Percentiles rank a stretch among this genome's conserved stretches.
phyloP scores from a whole-genome alignment of 2,113 vertebrate genomes.

The Thryonomys swinderianus region DNA sequence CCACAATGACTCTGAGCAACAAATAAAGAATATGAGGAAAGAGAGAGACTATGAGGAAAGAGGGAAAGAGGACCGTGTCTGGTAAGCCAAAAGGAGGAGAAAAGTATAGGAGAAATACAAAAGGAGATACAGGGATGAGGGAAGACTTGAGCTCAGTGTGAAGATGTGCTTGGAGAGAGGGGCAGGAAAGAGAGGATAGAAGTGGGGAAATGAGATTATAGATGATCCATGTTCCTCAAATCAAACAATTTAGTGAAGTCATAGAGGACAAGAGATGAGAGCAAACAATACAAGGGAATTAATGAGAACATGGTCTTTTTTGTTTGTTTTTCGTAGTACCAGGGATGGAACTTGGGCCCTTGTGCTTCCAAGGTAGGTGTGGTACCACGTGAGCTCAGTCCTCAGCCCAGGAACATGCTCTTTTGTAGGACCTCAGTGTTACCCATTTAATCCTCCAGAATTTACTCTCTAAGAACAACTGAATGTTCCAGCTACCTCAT shows the following conservation, averaged over 20 bases:
- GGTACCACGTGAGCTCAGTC: too few species aligned
- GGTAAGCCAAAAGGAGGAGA: background rate
- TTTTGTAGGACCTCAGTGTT: background rate
- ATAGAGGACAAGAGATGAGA: background rate
- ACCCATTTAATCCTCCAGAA: background rate
- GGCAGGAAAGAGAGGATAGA: background rate
- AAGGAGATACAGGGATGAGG: background rate
- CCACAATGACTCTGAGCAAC: slow-evolving; percentile 34
- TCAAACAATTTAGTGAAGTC: background rate
- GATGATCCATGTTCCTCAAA: background rate
- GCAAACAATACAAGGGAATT: background rate
- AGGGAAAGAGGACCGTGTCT: background rate
- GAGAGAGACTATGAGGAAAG: background rate
- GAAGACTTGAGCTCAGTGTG: background rate
- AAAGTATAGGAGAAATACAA: too few species aligned
- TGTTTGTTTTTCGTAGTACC: too few species aligned
- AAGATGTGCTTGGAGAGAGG: background rate
- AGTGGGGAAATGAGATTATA: background rate
- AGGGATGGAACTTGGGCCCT: too few species aligned
- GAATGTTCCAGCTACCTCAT: background rate
- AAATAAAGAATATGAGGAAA: background rate
- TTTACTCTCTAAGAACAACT: background rate
- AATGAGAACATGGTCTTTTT: background rate
- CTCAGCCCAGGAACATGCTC: background rate
- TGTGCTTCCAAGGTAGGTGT: too few species aligned